Base-by-base conservation (phyloP, 2,888 invertebrate genomes). In the Hedya salicella region DNA sequence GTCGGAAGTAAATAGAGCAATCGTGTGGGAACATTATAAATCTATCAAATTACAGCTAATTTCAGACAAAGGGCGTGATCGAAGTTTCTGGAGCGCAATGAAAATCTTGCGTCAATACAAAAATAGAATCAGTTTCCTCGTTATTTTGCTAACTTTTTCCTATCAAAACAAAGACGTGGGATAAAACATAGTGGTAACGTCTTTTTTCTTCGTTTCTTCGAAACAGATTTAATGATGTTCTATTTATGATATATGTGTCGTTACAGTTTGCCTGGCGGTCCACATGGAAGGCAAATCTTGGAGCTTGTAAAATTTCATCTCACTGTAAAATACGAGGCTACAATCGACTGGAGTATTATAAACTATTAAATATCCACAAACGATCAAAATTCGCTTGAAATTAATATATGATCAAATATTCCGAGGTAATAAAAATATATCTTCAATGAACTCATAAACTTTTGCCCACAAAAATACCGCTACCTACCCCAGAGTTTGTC, bases 61-160 rank as follows among this genome's bases (percentile, higher is more conserved):
- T 17, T 50, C 40, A 50, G 39, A 17, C 36, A 60, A 30, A 14
- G 44, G 44, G 52, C 61, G 61, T 40, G 52, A 44, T 30, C 36
- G 39, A 52, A 65, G n/a, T 30, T 65, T 65, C 59, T 65, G 13
- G 46, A 60, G 16, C 36, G 36, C 30, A 46, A 46, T 59, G 52
- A 46, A 60, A 57, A 44, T 44, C 16, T 30, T 39, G 39, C 65
- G 65, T 46, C 52, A 53, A 59, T 59, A 42, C 59, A 16, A 59
- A 50, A 59, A 65, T 65, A 53, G 52, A 64, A 52, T 17, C 21
- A 25, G 39, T 30, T 59, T 39, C n/a, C 39, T 46, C 30, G 44
- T 53, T 40, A 60, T 46, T 50, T 32, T 44, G 44, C 36, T 53
- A 52, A 19, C 52, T 42, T 60, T 52, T 39, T 65, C 25, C 19